Base-by-base conservation (phyloP, 2,888 invertebrate genomes). In the Falcaria lacertinaria region DNA sequence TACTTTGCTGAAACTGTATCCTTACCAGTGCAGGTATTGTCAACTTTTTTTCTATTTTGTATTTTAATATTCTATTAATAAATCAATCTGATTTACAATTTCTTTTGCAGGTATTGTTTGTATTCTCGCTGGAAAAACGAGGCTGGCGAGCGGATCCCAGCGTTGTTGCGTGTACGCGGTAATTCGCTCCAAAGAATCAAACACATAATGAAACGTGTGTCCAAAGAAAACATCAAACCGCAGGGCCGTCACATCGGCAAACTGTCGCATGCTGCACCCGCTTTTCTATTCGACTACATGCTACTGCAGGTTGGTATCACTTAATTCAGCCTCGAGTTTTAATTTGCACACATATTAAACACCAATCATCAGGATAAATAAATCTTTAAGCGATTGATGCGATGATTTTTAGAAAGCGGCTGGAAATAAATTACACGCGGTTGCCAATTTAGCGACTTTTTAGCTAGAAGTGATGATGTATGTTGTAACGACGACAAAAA, bases 61-160 rank as follows among this genome's bases (percentile, higher is more conserved):
- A 54, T 66, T 17, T 22, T 32, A 25, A 15, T 13, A 5, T 28
- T 5, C 7, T 11, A 11, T 28, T 7, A 28, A 28, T 28, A 7
- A 11, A 8, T 25, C 2, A 7, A 11, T 11, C 7, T 28, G 11
- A 28, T 11, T 11, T 42, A 16, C 25, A 37, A 36, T 7, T 46
- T 37, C 40, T 40, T 41, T 64, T 59, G 4, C 64, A 94, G 94
- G 60, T 96, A 95, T 69, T 95, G 96, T 57, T 88, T 99, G 51
- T 99, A 99, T 77, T 95, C 96, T 0, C 93, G 97, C 41, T 99
- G 99, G 99, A 98, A 99, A 80, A 97, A 97, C 69, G 97, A 98
- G 58, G 74, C 86, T 0, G 83, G 85, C 7, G 91, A 92, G 46
- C 88, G 94, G 36, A 96, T 98, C 79, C 96, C 98, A 0, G 92